A percentile compares a stretch with the other conserved stretches of the same genome.
These are phyloP conservation scores for Falco berigora DNA, from an alignment of 2,797 vertebrate genomes.

Conservation along the genomic window DNA sequence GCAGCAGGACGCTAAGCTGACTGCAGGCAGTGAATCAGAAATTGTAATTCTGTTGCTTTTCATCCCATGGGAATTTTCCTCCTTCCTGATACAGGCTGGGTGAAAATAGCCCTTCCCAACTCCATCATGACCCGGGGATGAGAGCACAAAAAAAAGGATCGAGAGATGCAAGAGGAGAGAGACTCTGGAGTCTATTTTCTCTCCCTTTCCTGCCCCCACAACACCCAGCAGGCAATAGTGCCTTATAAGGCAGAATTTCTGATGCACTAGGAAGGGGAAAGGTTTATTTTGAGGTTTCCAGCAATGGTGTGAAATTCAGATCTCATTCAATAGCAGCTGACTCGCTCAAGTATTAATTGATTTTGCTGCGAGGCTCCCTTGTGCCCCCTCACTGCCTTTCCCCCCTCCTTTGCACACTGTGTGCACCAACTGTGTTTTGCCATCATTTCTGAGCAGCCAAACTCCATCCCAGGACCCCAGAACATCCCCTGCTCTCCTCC, in stretches of 20 bases:
- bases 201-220: neutral
- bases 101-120: neutral
- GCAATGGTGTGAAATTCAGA: slow-evolving; percentile 34
- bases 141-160: neutral
- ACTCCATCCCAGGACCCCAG: neutral
- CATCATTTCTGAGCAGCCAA: neutral
- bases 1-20: neutral
- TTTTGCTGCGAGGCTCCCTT: neutral
- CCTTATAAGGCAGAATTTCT: slow-evolving; percentile 22
- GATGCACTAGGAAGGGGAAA: neutral
- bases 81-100: neutral
- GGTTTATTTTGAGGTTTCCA: slow-evolving; percentile 47
- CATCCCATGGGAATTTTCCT: neutral
- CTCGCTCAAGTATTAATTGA: neutral
- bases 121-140: neutral
- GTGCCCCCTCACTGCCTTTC: neutral
- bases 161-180: neutral
- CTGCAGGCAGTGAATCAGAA: slow-evolving; percentile 3
- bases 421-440: neutral
- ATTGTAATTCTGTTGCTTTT: neutral
- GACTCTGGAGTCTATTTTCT: neutral
- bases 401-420: neutral
- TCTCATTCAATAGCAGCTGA: slow-evolving; percentile 23
- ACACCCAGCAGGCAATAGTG: neutral
- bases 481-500: neutral